These are phyloP conservation scores for Glaucopsyche alexis DNA, from an alignment of 2,888 invertebrate species.

Conservation along the genomic window DNA sequence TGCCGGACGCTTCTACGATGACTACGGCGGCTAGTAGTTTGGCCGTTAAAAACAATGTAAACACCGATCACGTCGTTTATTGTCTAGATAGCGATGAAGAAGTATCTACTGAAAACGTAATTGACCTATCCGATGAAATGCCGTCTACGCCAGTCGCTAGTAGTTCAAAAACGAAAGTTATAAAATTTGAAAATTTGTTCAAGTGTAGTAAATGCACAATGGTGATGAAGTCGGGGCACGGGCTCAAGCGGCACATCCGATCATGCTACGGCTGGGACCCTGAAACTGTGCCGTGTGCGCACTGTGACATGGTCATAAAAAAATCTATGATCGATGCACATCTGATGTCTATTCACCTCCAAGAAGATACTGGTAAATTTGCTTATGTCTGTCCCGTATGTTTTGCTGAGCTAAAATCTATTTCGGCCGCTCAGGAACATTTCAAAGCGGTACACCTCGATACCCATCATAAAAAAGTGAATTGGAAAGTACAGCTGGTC, in stretches of 20 bases:
- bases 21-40: neutral
- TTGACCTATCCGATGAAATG: slow-evolving; percentile 50
- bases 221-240: slow-evolving; percentile 41
- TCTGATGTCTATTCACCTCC: neutral
- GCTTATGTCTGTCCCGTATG: neutral
- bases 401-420: neutral
- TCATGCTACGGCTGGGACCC: slow-evolving; percentile 37
- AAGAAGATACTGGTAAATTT: neutral
- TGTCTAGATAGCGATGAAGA: slow-evolving; percentile 69
- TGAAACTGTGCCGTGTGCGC: slow-evolving; percentile 42
- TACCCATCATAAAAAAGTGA: neutral
- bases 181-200: slow-evolving; percentile 40
- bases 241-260: slow-evolving; percentile 52
- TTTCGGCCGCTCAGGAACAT: slow-evolving; percentile 2
- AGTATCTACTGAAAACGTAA: slow-evolving; percentile 41
- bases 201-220: slow-evolving; percentile 53
- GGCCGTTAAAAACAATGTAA: neutral
- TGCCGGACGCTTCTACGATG: neutral
- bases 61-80: slow-evolving; percentile 12
- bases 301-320: slow-evolving; percentile 36
- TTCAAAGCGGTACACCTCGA: neutral
- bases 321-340: neutral
- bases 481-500: neutral
- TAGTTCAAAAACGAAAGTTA: slow-evolving; percentile 26
- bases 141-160: neutral